A percentile compares a stretch with the other conserved stretches of the same genome.
phyloP scores from a whole-genome alignment of 92 coral and sea anemone genomes.

The Pocillopora grandis region DNA sequence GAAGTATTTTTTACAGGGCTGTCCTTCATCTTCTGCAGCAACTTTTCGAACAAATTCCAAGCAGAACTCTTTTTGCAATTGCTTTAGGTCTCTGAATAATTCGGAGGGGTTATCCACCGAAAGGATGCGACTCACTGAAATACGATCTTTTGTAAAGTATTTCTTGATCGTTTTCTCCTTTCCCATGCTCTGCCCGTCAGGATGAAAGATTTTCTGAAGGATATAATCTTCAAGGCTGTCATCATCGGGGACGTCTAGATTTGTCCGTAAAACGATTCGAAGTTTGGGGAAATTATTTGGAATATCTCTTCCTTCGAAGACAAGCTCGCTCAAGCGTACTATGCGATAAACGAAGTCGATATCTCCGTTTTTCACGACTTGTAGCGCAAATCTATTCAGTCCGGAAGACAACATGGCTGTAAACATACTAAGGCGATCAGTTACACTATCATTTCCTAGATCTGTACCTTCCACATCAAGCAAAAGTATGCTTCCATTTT shows the following conservation, averaged over 20 bases:
- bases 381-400: not conserved
- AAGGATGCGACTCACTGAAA: not conserved
- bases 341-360: conserved; percentile 1
- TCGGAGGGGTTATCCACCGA: not conserved
- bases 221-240: not conserved
- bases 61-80: not conserved
- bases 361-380: not conserved
- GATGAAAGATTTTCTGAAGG: not conserved
- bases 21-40: not conserved
- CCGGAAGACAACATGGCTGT: conserved; percentile 9
- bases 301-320: not conserved
- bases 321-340: not conserved
- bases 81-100: not conserved
- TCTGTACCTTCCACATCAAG: conserved; percentile 33
- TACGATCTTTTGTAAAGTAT: not conserved
- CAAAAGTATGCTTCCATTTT: conserved; percentile 17
- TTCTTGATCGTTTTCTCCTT: not conserved
- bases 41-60: not conserved
- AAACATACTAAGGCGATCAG: conserved; percentile 28
- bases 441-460: conserved; percentile 22
- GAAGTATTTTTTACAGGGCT: conserved; percentile 5
- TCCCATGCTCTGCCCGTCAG: not conserved
- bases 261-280: not conserved
- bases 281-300: not conserved
- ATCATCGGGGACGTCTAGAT: not conserved